Conservation (phyloP, 2,797 vertebrate genomes). For the Podarcis siculus region DNA sequence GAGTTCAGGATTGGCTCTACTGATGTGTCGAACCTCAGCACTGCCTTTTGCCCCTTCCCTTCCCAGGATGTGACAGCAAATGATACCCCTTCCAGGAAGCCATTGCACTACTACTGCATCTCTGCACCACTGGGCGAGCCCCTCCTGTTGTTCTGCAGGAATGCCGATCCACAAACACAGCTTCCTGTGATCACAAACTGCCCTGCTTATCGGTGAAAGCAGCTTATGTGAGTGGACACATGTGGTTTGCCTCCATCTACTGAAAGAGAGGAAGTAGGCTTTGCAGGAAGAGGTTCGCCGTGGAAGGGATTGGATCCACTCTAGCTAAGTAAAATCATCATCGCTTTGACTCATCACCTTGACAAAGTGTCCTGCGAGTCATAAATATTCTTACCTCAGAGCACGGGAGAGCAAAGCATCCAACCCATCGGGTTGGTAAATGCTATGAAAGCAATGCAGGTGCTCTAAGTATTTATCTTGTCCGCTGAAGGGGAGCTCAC, state of each 20-base stretch:
- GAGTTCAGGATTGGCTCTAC: too few relatives aligned
- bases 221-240: neutral
- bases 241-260: neutral
- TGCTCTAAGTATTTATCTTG: conserved; percentile 40
- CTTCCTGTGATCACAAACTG: neutral
- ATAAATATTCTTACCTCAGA: neutral
- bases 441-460: conserved; percentile 25
- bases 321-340: neutral
- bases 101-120: too few relatives aligned
- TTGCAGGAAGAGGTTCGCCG: neutral
- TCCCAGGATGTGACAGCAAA: too few relatives aligned
- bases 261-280: neutral
- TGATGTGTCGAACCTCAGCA: too few relatives aligned
- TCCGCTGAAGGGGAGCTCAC: neutral
- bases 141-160: neutral
- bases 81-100: too few relatives aligned
- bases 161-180: neutral
- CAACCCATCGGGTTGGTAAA: neutral
- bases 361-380: neutral
- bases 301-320: neutral
- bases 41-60: too few relatives aligned
- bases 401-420: neutral
- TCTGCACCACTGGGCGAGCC: neutral
- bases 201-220: neutral
- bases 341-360: conserved; percentile 14